Evolutionary conservation across 2,797 vertebrate genomes (phyloP), one percentile per base, ranked within the genome.

Genomic region (Chloroceryle amazona): DNA sequence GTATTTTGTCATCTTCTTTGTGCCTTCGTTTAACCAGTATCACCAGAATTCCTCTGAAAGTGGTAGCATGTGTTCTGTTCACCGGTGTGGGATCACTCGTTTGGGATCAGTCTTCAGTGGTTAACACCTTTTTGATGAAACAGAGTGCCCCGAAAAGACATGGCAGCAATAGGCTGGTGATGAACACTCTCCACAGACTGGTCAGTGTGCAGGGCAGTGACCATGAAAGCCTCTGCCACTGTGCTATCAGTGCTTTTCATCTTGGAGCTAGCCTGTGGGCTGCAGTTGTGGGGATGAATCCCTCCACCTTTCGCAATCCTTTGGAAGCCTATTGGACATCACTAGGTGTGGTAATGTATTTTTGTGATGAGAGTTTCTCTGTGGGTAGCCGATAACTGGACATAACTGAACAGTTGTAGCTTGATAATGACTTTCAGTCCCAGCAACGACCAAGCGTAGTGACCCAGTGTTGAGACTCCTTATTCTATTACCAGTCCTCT

Each of bases 31-130:
- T 71, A 81, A 49, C 26, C 41, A 37, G 4, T 52, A 11, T 73
- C 52, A 76, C 44, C 51, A 68, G 41, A 75, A 42, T 76, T 92
- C 63, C 66, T 95, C 79, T 91, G 88, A 68, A 92, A 88, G 29
- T 28, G 31, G 33, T 52, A 72, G 49, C 3, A 54, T 44, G 28
- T 62, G 39, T 8, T 65, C 68, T 33, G 19, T 75, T 81, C 46
- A 20, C 28, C 74, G 12, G 10, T 41, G 41, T 90, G 52, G 63
- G n/a, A n/a, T n/a, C n/a, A 29, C 28, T 41, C 26, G 54, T 73
- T 51, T 2, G 15, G 70, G 57, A 91, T 18, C 21, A 31, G 13
- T 73, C 61, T 49, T 93, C 3, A 8, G 44, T 31, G 58, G 39
- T 63, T 92, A 86, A 28, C 13, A 51, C 46, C 35, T 42, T 83